Evolutionary conservation across 1,140 invertebrate species (phyloP).

Genomic region (Tetramorium alpestre): DNA sequence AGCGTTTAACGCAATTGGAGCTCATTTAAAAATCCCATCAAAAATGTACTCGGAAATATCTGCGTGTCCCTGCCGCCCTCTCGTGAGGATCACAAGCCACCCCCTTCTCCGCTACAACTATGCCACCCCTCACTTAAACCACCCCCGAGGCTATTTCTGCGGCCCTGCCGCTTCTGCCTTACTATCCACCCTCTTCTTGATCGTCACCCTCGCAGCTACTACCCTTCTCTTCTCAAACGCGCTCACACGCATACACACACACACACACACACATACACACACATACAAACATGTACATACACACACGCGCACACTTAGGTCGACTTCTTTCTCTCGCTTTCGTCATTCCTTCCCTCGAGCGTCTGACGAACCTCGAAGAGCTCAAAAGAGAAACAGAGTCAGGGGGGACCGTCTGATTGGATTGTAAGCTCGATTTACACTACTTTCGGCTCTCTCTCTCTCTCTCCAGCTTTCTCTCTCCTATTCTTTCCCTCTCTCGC

Average conservation of each 20-base stretch:
- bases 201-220: constrained; percentile 42
- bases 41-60: constrained; percentile 82
- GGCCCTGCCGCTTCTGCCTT: constrained; percentile 58
- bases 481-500: constrained; percentile 8
- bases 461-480: neutral
- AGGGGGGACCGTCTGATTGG: constrained; percentile 78
- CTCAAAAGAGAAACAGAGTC: constrained; percentile 54
- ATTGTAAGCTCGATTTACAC: constrained; percentile 84
- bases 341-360: constrained; percentile 58
- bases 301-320: neutral
- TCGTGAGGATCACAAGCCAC: constrained; percentile 23
- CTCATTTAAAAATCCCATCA: constrained; percentile 86
- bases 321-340: constrained; percentile 31
- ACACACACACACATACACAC: neutral
- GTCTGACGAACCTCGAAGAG: constrained; percentile 58
- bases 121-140: constrained; percentile 59
- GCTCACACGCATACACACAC: neutral
- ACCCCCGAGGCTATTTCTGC: constrained; percentile 67
- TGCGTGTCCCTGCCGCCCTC: constrained; percentile 63
- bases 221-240: constrained; percentile 41
- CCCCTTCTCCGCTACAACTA: constrained; percentile 20
- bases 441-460: constrained; percentile 71
- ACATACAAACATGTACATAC: neutral
- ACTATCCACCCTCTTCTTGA: constrained; percentile 48
- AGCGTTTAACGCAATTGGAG: constrained; percentile 83